A percentile compares a stretch with the other conserved stretches of the same genome.
phyloP scores from a whole-genome alignment of 2,113 vertebrate genomes.

The Salvelinus fontinalis region DNA sequence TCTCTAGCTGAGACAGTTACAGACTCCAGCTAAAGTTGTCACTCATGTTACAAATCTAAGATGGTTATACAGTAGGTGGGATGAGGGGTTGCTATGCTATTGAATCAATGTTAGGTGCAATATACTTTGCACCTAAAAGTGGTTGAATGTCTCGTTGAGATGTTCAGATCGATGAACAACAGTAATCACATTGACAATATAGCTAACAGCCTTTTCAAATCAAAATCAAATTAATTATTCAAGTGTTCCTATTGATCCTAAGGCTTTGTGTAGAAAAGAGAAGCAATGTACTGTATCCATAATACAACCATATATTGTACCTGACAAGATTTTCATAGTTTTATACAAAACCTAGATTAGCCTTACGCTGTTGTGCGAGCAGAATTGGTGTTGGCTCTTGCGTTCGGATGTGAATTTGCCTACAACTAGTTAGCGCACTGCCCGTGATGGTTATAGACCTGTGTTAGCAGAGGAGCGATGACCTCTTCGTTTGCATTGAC shows the following conservation, averaged over 20 bases:
- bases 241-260: slow-evolving; percentile 3
- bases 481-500: slow-evolving; percentile 3
- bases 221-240: too few relatives aligned
- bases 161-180: background rate
- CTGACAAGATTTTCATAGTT: background rate
- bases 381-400: background rate
- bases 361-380: background rate
- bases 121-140: background rate
- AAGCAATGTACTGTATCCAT: background rate
- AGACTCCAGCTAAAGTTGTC: background rate
- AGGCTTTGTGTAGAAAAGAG: slow-evolving; percentile 11
- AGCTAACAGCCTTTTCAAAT: background rate
- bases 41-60: background rate
- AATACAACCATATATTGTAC: slow-evolving; percentile 8
- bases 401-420: too few relatives aligned
- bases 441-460: slow-evolving; percentile 23
- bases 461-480: slow-evolving; percentile 3
- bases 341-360: background rate
- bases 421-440: slow-evolving; percentile 19
- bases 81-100: slow-evolving; percentile 5
- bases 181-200: background rate
- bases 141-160: background rate
- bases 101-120: background rate
- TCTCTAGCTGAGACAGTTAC: background rate
- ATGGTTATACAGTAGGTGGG: background rate